Evolutionary conservation across 2,888 invertebrate species (phyloP).

Genomic region (Rhagonycha lutea): DNA sequence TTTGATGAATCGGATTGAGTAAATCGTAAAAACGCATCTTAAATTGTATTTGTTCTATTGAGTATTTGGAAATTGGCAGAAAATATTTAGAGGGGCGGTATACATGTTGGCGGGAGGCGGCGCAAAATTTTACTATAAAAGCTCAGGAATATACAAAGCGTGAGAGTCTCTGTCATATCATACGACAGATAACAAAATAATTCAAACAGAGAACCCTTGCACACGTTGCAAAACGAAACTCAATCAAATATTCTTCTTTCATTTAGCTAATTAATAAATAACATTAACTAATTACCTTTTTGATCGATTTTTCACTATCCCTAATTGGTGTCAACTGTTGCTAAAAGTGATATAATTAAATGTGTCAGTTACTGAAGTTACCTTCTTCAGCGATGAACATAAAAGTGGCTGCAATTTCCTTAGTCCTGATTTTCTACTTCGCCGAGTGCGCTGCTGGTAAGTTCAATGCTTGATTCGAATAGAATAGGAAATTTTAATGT

Average conservation of each 20-base stretch:
- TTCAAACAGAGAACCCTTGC: neutral
- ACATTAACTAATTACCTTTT: slow-evolving; percentile 22
- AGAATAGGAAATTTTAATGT: neutral
- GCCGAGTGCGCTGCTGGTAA: slow-evolving; percentile 66
- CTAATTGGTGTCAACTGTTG: slow-evolving; percentile 16
- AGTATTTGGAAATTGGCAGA: slow-evolving; percentile 23
- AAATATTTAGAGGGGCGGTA: slow-evolving; percentile 30
- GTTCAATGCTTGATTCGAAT: slow-evolving; percentile 30
- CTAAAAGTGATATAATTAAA: slow-evolving; percentile 17
- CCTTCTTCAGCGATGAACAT: slow-evolving; percentile 29
- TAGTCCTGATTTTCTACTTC: slow-evolving; percentile 61
- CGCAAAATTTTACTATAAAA: slow-evolving; percentile 35
- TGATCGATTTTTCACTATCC: slow-evolving; percentile 12
- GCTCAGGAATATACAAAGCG: slow-evolving; percentile 29
- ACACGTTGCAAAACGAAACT: slow-evolving; percentile 4
- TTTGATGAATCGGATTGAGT: slow-evolving; percentile 8
- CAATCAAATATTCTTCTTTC: slow-evolving; percentile 10
- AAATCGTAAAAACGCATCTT: slow-evolving; percentile 19
- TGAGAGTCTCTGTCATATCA: slow-evolving; percentile 33
- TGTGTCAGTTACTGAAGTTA: slow-evolving; percentile 27
- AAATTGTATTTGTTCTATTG: slow-evolving; percentile 13
- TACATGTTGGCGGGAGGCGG: slow-evolving; percentile 39
- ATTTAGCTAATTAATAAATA: slow-evolving; percentile 22
- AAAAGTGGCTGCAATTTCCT: slow-evolving; percentile 52
- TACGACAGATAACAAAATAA: slow-evolving; percentile 31